Base-by-base conservation (phyloP, 2,888 invertebrate species). In the Griposia aprilina region DNA sequence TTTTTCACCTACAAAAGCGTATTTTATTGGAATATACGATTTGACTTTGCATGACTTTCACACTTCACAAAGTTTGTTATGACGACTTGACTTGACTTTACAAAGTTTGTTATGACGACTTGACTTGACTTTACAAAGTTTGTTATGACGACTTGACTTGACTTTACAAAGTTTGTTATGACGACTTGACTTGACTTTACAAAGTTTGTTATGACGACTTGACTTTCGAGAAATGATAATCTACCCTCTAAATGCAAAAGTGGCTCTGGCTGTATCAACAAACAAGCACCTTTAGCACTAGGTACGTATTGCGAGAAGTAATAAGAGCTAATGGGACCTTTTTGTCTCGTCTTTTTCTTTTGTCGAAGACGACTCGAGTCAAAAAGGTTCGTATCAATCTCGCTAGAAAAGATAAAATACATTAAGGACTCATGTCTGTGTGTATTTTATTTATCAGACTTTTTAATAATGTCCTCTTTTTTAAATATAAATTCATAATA, bases 301-400 rank as follows among this genome's bases (percentile, higher is more conserved):
- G 45, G 45, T 60, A 60, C 11, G 26, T 78, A 60, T 52, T 70
- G 20, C 20, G 11, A 52, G 5, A n/a, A 48, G 20, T 17, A 48
- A 80, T 45, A 62, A 71, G 23, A 78, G 71, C 60, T 71, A 80
- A 80, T 62, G 60, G 26, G 11, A 10, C 26, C 7, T 48, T 62
- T 71, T 71, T 60, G 80, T 60, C 20, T 69, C 15, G 15, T 45
- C 2, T 52, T 79, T 30, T 59, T 50, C 48, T 80, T 69, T 60
- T 71, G 11, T 30, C 52, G 7, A 60, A 36, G 60, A 13, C 30
- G 8, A 36, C 52, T 10, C 30, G 8, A 20, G n/a, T 70, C 80
- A 69, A 80, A 52, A 78, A 78, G 60, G 30, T 52, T 26, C n/a
- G n/a, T 45, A 52, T 70, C 80, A 52, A 77, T 78, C 48, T 8